phyloP scores from a whole-genome alignment of 2,797 vertebrate genomes.

The Danio tinwini region DNA sequence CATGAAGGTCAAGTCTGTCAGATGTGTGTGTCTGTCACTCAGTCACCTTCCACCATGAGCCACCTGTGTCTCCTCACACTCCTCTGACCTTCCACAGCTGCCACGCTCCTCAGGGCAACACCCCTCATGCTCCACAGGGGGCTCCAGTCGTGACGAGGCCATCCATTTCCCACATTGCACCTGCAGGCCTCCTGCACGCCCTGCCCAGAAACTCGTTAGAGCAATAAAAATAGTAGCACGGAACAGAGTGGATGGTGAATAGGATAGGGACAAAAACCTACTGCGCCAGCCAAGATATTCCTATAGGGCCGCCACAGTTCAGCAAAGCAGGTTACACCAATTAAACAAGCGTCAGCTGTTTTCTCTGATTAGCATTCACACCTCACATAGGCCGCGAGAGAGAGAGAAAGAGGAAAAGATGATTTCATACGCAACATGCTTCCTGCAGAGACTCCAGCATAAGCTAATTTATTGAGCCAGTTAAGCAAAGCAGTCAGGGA shows the following conservation, averaged over 20 bases:
- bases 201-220: slow-evolving; percentile 56
- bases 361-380: slow-evolving; percentile 59
- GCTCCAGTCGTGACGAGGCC: slow-evolving; percentile 10
- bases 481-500: slow-evolving; percentile 52
- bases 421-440: slow-evolving; percentile 37
- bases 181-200: slow-evolving; percentile 27
- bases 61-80: slow-evolving; percentile 38
- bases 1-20: slow-evolving; percentile 20
- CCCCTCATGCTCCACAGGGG: slow-evolving; percentile 27
- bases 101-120: slow-evolving; percentile 18
- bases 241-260: slow-evolving; percentile 46
- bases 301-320: slow-evolving; percentile 46
- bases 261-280: slow-evolving; percentile 33
- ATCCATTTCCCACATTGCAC: slow-evolving; percentile 55
- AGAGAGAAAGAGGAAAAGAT: slow-evolving; percentile 21
- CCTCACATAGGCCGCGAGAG: slow-evolving; percentile 29
- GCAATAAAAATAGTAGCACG: slow-evolving; percentile 58
- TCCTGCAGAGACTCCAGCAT: slow-evolving; percentile 12
- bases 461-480: slow-evolving; percentile 52
- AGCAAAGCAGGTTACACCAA: slow-evolving; percentile 61
- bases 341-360: slow-evolving; percentile 62
- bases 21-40: slow-evolving; percentile 6
- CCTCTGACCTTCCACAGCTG: slow-evolving; percentile 51
- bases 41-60: slow-evolving; percentile 9
- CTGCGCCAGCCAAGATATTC: slow-evolving; percentile 31